A percentile compares a stretch with the other conserved stretches of the same genome.
Evolutionary conservation across 2,113 vertebrate genomes (phyloP).

Genomic region (Lanius collurio): DNA sequence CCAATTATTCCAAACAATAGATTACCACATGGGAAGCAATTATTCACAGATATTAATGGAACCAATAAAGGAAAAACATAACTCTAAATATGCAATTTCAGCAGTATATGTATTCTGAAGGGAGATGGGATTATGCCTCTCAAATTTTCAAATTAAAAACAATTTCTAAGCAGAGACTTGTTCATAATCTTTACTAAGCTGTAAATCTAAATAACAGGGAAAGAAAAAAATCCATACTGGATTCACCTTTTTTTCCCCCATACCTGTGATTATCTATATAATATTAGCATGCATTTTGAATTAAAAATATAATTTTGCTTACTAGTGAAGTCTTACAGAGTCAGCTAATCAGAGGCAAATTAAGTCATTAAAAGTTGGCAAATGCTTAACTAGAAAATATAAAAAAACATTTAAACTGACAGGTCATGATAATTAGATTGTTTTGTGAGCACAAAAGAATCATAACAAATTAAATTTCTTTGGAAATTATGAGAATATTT

Average conservation of each 20-base stretch:
- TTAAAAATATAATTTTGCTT: neutral
- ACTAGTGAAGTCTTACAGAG: neutral
- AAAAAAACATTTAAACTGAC: neutral
- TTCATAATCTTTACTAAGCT: neutral
- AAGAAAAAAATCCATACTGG: neutral
- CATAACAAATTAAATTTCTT: neutral
- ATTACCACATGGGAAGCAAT: neutral
- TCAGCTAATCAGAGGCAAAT: neutral
- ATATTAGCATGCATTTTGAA: neutral
- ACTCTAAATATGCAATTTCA: neutral
- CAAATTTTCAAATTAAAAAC: neutral
- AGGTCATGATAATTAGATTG: neutral
- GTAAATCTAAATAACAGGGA: neutral
- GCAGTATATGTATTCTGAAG: neutral
- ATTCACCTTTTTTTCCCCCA: neutral
- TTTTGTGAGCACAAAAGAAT: neutral
- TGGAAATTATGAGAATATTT: neutral
- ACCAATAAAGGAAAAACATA: neutral
- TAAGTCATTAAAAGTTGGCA: neutral
- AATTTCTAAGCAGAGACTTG: neutral
- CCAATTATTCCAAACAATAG: neutral
- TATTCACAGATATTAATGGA: slow-evolving; percentile 7
- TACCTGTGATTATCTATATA: neutral
- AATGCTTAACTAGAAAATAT: neutral
- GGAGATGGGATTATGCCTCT: neutral